Evolutionary conservation across 2,113 vertebrate species (phyloP).

Genomic region (Psittacula cyanocephala): DNA sequence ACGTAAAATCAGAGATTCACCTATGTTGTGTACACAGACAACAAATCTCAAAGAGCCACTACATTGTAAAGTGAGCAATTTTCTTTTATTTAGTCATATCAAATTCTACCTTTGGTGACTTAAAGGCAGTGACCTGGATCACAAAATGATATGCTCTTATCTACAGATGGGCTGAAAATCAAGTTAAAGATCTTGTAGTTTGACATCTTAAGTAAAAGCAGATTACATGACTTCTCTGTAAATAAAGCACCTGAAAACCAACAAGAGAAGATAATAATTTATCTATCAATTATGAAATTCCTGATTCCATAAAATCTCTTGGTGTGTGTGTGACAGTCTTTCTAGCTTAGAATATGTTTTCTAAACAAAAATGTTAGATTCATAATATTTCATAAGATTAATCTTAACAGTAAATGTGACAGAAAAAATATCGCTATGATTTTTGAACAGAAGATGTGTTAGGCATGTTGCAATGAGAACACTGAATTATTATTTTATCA

Average conservation of each 20-base stretch:
- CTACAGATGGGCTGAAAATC: background rate
- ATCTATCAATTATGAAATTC: background rate
- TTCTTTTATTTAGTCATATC: background rate
- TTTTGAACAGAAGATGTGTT: background rate
- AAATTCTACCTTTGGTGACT: background rate
- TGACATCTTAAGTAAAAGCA: background rate
- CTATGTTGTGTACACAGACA: background rate
- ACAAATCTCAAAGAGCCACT: background rate
- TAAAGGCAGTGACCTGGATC: background rate
- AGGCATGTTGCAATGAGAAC: background rate
- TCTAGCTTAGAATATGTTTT: background rate
- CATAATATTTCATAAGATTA: background rate
- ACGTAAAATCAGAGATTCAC: background rate
- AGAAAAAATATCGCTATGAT: background rate
- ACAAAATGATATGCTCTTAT: background rate
- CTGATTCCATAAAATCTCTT: background rate
- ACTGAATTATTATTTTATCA: background rate
- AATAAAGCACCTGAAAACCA: background rate
- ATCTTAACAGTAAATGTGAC: background rate
- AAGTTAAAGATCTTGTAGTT: background rate
- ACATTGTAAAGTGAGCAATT: background rate
- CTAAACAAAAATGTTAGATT: background rate
- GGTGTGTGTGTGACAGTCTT: background rate
- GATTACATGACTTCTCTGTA: background rate
- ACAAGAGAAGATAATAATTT: background rate